phyloP scores from a whole-genome alignment of 2,113 vertebrate species.

The Corydoras sp. region DNA sequence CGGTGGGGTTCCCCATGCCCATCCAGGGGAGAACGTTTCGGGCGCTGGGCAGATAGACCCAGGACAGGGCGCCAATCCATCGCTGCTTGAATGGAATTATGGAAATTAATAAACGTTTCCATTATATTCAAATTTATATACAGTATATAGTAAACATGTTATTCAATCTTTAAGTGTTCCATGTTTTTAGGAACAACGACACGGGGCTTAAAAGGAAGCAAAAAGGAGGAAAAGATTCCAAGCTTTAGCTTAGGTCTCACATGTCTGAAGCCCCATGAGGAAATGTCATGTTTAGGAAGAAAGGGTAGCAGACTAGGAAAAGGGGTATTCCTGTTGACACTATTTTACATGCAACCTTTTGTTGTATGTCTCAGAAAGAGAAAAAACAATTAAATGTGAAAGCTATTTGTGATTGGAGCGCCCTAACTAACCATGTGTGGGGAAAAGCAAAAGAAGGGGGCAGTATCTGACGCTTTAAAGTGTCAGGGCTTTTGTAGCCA shows the following conservation, averaged over 20 bases:
- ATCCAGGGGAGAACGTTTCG: no score
- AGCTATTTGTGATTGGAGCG: slow-evolving; percentile 76
- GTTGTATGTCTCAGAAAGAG: slow-evolving; percentile 57
- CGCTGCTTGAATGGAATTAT: no score
- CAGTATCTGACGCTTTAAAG: slow-evolving; percentile 89
- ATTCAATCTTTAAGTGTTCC: background rate
- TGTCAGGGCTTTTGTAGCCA: slow-evolving; percentile 93
- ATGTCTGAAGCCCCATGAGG: slow-evolving; percentile 55
- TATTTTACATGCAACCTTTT: slow-evolving; percentile 79
- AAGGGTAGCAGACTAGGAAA: slow-evolving; percentile 62
- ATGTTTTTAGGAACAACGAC: background rate
- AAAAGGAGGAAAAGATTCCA: slow-evolving; percentile 9
- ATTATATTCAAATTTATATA: no score
- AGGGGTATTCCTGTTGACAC: slow-evolving; percentile 70
- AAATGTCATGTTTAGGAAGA: slow-evolving; percentile 67
- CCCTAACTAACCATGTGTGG: slow-evolving; percentile 72
- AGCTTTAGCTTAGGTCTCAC: slow-evolving; percentile 16
- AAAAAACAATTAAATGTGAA: slow-evolving; percentile 53
- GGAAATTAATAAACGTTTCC: no score
- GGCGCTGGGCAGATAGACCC: no score
- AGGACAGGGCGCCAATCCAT: no score
- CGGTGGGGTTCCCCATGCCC: no score
- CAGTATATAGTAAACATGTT: no score
- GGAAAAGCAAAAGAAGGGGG: slow-evolving; percentile 65
- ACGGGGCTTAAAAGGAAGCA: background rate